phyloP scores from a whole-genome alignment of 2,797 vertebrate species.

The Antennarius maculatus region DNA sequence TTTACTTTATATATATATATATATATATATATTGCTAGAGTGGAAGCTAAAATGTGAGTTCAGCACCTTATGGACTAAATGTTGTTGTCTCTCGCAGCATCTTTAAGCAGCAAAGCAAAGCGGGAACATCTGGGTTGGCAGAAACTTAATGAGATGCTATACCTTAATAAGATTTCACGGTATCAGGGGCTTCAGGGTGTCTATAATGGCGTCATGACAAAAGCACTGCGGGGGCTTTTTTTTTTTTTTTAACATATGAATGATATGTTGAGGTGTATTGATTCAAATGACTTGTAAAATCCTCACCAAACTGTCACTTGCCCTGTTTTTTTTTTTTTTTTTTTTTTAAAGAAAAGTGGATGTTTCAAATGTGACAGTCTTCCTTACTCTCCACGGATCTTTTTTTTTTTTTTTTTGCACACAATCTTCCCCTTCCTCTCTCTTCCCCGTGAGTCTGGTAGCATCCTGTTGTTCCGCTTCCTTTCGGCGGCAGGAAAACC shows the following conservation, averaged over 20 bases:
- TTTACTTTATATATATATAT: slow-evolving; percentile 17
- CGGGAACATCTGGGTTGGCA: slow-evolving; percentile 61
- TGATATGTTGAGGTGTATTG: slow-evolving; percentile 50
- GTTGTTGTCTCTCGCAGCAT: slow-evolving; percentile 58
- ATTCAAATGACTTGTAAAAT: slow-evolving; percentile 53
- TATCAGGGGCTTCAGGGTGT: slow-evolving; percentile 62
- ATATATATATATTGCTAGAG: slow-evolving; percentile 10
- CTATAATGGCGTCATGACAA: slow-evolving; percentile 61
- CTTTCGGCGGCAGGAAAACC: slow-evolving; percentile 60
- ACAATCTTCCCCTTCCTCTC: slow-evolving; percentile 23
- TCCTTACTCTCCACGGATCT: slow-evolving; percentile 30
- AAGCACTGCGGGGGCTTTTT: slow-evolving; percentile 36
- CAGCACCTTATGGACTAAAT: slow-evolving; percentile 75
- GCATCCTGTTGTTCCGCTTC: slow-evolving; percentile 79
- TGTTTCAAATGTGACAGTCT: slow-evolving; percentile 41
- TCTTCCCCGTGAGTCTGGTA: slow-evolving; percentile 50
- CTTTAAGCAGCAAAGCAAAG: slow-evolving; percentile 50
- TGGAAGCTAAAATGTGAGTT: slow-evolving; percentile 54
- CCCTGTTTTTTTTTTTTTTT: slow-evolving; percentile 1
- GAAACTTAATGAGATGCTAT: slow-evolving; percentile 73
- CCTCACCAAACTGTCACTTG: slow-evolving; percentile 45
- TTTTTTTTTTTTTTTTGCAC: background rate
- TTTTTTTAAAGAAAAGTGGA: slow-evolving; percentile 43
- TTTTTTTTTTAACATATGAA: slow-evolving; percentile 19
- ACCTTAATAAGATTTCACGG: slow-evolving; percentile 75